Evolutionary conservation across 2,113 vertebrate species (phyloP).

Genomic region (Odocoileus hemionus): DNA sequence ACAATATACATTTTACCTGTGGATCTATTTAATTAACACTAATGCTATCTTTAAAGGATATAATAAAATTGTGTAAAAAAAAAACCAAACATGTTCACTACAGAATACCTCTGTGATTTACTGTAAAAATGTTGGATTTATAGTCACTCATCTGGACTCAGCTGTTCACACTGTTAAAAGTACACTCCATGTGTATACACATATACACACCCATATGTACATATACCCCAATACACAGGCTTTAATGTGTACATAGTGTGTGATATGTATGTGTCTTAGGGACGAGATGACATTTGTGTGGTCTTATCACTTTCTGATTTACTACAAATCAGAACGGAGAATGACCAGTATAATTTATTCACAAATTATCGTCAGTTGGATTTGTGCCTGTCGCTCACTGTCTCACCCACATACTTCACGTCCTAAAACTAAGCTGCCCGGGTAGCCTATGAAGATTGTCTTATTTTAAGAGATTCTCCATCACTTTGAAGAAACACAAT

Average conservation of each 20-base stretch:
- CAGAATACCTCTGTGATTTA: not conserved
- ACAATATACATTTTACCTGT: constrained; percentile 31
- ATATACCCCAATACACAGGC: not conserved
- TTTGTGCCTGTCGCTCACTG: accelerated
- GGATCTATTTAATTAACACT: constrained; percentile 17
- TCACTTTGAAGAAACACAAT: not conserved
- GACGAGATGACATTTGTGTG: not conserved
- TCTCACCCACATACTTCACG: not conserved
- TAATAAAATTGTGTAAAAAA: constrained; percentile 25
- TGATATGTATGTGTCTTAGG: not conserved
- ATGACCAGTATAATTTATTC: not conserved
- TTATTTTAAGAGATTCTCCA: not conserved
- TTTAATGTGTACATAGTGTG: not conserved
- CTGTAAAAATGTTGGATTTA: not conserved
- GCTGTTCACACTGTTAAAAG: not conserved
- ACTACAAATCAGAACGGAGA: not conserved
- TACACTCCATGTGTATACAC: not conserved
- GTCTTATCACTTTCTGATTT: not conserved
- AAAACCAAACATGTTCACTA: not conserved
- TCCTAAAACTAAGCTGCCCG: not conserved
- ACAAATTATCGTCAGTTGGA: not conserved
- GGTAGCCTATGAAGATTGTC: accelerated
- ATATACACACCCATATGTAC: not conserved
- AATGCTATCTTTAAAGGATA: not conserved
- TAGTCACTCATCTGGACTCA: not conserved